phyloP scores from a whole-genome alignment of 2,888 invertebrate genomes.

The Mellilla xanthometata region DNA sequence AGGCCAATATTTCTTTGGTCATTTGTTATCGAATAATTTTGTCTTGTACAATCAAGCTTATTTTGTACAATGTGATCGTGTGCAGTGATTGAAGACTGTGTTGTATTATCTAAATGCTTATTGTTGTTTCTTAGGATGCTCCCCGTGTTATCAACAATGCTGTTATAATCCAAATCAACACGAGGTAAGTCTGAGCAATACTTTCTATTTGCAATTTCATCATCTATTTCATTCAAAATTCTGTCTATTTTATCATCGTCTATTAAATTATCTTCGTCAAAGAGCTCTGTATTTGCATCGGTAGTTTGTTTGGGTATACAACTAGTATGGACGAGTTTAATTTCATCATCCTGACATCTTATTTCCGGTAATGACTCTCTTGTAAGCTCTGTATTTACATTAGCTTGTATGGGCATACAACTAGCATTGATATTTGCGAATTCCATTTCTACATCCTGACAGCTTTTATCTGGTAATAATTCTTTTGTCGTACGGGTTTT shows the following conservation, averaged over 20 bases:
- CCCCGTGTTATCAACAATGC: no score
- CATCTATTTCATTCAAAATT: constrained; percentile 62
- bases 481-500: constrained; percentile 5
- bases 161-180: constrained; percentile 1
- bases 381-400: constrained; percentile 23
- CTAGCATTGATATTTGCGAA: neutral
- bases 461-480: neutral
- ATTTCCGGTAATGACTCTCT: neutral
- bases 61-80: no score
- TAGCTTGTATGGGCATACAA: constrained; percentile 10
- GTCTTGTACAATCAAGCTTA: no score
- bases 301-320: constrained; percentile 3
- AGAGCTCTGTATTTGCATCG: constrained; percentile 23
- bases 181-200: neutral
- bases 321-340: neutral
- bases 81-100: no score
- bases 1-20: no score
- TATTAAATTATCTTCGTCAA: constrained; percentile 40
- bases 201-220: constrained; percentile 48
- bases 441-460: neutral
- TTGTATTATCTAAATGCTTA: no score
- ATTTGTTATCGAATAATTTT: no score
- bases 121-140: no score
- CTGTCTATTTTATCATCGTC: constrained; percentile 51
- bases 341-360: neutral